A percentile compares a stretch with the other conserved stretches of the same genome.
These are phyloP conservation scores for Heliopora coerulea DNA, from an alignment of 92 coral and sea anemone species.

Conservation along the genomic window DNA sequence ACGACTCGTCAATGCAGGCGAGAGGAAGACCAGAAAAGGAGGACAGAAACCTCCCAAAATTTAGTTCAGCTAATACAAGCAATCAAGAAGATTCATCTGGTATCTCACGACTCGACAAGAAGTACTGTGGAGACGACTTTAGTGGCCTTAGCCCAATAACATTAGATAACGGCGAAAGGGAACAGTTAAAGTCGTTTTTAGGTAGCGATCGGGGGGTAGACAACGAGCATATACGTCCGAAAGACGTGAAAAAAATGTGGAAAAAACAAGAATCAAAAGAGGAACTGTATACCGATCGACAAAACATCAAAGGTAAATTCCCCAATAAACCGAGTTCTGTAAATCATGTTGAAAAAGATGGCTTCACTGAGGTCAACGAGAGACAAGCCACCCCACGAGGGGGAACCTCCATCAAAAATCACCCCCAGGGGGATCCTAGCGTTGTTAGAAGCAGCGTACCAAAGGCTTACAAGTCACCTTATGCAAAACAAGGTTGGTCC, in stretches of 20 bases:
- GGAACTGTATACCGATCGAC: not conserved
- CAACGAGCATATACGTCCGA: conserved; percentile 19
- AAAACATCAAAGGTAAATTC: not conserved
- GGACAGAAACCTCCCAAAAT: not conserved
- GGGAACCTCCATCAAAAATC: not conserved
- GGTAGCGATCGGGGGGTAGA: conserved; percentile 1
- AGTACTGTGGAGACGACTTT: not conserved
- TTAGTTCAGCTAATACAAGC: not conserved
- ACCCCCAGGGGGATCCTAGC: not conserved
- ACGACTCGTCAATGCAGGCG: not conserved
- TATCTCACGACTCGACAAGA: not conserved
- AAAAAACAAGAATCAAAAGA: conserved; percentile 7
- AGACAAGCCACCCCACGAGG: not conserved
- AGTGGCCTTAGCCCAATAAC: not conserved
- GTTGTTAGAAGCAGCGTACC: not conserved
- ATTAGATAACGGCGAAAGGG: not conserved
- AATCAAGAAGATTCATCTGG: not conserved
- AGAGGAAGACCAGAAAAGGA: not conserved
- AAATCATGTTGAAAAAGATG: not conserved
- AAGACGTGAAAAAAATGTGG: conserved; percentile 34
- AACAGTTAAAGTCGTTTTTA: not conserved
- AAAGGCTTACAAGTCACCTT: conserved; percentile 31
- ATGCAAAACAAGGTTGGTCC: conserved; percentile 24
- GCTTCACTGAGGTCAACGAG: not conserved
- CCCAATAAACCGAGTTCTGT: not conserved